A percentile compares a stretch with the other conserved stretches of the same genome.
These are phyloP conservation scores for Haemorhous mexicanus DNA, from an alignment of 2,113 vertebrate genomes.

Conservation along the genomic window DNA sequence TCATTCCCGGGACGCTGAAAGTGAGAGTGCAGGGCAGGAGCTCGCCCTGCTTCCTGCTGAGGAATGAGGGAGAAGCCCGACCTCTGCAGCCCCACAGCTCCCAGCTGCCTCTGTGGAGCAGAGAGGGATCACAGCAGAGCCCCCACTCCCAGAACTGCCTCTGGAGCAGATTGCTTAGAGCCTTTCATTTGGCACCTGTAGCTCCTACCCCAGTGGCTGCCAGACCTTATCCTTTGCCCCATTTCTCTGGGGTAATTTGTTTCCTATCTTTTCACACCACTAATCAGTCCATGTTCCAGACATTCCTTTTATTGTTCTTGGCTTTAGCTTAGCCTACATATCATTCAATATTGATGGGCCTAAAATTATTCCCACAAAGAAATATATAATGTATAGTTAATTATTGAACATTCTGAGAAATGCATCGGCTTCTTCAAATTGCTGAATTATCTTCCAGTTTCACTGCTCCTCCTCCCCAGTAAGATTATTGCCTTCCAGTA, in stretches of 20 bases:
- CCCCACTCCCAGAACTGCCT: not conserved
- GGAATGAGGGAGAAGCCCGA: not conserved
- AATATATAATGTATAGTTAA: not conserved
- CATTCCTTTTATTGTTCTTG: not conserved
- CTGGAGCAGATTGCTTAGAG: not conserved
- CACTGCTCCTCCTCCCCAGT: not conserved
- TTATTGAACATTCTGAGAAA: constrained; percentile 10
- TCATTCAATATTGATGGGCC: not conserved
- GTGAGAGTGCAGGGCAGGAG: not conserved
- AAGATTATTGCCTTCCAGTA: not conserved
- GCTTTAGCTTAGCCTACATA: not conserved
- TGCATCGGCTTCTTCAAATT: not conserved
- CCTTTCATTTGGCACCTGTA: not conserved
- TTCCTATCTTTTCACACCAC: not conserved
- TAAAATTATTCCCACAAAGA: not conserved
- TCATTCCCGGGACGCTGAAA: not conserved
- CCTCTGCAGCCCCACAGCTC: not conserved
- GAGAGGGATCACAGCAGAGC: not conserved
- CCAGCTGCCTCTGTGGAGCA: not conserved
- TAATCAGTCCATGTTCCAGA: not conserved
- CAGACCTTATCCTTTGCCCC: not conserved
- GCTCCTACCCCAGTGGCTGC: not conserved
- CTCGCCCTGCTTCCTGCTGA: not conserved
- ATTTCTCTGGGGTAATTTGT: not conserved
- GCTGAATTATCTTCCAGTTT: not conserved